Evolutionary conservation across 2,888 invertebrate genomes (phyloP).

Genomic region (Thalpophila matura): DNA sequence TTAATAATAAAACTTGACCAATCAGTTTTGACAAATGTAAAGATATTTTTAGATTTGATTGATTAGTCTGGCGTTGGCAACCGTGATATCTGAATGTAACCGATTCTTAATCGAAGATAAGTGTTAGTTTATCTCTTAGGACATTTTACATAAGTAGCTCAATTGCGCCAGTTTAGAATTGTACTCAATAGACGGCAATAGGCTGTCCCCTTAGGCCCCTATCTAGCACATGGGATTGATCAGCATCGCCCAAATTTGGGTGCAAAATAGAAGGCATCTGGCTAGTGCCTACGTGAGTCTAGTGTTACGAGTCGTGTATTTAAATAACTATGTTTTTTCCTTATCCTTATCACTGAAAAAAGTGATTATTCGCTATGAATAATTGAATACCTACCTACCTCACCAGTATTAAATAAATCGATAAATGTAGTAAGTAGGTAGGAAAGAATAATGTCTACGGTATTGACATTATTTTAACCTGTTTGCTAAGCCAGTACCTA

Average conservation of each 20-base stretch:
- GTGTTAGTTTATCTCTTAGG: not conserved
- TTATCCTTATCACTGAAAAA: no score
- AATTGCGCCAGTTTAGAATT: not conserved
- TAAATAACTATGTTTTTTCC: no score
- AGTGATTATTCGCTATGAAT: no score
- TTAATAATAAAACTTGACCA: conserved; percentile 39
- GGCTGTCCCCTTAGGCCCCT: conserved; percentile 17
- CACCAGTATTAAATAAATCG: no score
- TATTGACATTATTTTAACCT: no score
- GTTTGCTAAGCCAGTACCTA: not conserved
- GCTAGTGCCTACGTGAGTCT: not conserved
- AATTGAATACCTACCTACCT: no score
- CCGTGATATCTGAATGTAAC: conserved; percentile 7
- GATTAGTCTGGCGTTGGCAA: conserved; percentile 17
- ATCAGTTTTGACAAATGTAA: conserved; percentile 37
- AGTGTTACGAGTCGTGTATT: not conserved
- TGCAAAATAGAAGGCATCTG: not conserved
- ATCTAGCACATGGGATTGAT: conserved; percentile 21
- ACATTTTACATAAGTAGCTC: no score
- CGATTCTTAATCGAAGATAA: not conserved
- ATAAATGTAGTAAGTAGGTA: no score
- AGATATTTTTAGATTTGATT: conserved; percentile 41
- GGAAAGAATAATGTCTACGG: no score
- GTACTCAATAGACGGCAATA: not conserved
- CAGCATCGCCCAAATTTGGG: conserved; percentile 6